A percentile compares a stretch with the other conserved stretches of the same genome.
Conservation (phyloP, 2,888 invertebrate genomes). For the Pherbina coryleti region DNA sequence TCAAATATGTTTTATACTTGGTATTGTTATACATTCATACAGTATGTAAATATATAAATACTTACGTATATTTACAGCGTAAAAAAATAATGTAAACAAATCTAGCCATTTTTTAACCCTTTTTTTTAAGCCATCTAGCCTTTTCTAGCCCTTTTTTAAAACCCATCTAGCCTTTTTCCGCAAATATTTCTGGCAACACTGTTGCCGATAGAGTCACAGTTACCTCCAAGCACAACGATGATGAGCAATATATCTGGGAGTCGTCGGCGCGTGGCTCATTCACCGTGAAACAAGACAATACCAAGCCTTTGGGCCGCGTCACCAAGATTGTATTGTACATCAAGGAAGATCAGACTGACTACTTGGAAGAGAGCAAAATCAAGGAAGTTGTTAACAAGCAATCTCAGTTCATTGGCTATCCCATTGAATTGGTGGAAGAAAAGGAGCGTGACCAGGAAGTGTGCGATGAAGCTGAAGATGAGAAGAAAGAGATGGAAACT, state of each 20-base stretch:
- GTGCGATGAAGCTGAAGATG: slow-evolving; percentile 85
- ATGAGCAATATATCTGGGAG: slow-evolving; percentile 98
- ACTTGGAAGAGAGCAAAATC: slow-evolving; percentile 92
- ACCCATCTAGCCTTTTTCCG: no score
- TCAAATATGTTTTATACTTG: no score
- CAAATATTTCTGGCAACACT: no score
- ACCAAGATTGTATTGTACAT: slow-evolving; percentile 94
- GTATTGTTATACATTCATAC: no score
- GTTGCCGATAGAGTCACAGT: slow-evolving; percentile 92
- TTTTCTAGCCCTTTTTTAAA: no score
- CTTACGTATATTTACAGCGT: no score
- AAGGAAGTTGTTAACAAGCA: slow-evolving; percentile 99
- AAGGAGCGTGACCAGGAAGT: slow-evolving; percentile 98
- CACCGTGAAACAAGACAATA: slow-evolving; percentile 84
- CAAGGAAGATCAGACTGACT: slow-evolving; percentile 96
- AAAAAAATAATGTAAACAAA: no score
- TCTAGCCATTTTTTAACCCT: no score
- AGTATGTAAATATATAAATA: no score
- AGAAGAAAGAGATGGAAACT: slow-evolving; percentile 69
- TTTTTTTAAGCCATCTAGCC: no score
- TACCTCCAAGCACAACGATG: slow-evolving; percentile 96
- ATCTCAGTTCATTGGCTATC: slow-evolving; percentile 99
- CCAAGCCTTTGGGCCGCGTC: slow-evolving; percentile 89
- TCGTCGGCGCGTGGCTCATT: slow-evolving; percentile 98
- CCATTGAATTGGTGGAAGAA: slow-evolving; percentile 94